These are phyloP conservation scores for Recurvirostra avosetta DNA, from an alignment of 2,113 vertebrate genomes.

Conservation along the genomic window DNA sequence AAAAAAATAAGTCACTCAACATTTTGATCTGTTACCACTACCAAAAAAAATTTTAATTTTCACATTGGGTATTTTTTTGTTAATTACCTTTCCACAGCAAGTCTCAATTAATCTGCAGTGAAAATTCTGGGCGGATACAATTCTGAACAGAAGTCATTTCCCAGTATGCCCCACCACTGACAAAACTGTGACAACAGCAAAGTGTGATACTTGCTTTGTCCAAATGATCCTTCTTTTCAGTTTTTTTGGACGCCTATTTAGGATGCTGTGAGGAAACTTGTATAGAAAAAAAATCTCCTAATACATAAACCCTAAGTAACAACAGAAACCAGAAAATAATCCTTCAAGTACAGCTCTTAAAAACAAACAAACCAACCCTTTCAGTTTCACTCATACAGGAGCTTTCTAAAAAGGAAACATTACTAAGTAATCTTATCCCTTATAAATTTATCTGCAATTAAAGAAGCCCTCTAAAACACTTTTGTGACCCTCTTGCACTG, in stretches of 20 bases:
- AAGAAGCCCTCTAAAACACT: neutral
- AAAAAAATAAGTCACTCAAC: slow-evolving; percentile 3
- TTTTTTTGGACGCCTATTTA: neutral
- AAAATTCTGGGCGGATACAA: neutral
- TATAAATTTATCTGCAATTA: neutral
- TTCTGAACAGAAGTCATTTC: neutral
- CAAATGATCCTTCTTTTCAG: neutral
- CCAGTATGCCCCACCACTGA: neutral
- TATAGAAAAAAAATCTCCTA: neutral
- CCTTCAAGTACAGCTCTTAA: neutral
- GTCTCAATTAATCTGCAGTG: neutral
- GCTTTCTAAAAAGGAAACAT: neutral
- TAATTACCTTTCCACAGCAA: neutral
- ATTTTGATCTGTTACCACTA: neutral
- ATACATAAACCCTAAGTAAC: neutral
- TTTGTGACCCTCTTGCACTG: neutral
- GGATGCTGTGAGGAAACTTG: neutral
- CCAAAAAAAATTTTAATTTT: neutral
- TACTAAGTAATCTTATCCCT: neutral
- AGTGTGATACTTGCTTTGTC: neutral
- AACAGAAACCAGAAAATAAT: neutral
- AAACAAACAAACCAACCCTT: neutral
- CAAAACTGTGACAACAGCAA: neutral
- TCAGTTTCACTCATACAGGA: neutral
- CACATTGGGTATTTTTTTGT: neutral